Conservation (phyloP, 2,797 vertebrate species). For the Phataginus tetradactyla region DNA sequence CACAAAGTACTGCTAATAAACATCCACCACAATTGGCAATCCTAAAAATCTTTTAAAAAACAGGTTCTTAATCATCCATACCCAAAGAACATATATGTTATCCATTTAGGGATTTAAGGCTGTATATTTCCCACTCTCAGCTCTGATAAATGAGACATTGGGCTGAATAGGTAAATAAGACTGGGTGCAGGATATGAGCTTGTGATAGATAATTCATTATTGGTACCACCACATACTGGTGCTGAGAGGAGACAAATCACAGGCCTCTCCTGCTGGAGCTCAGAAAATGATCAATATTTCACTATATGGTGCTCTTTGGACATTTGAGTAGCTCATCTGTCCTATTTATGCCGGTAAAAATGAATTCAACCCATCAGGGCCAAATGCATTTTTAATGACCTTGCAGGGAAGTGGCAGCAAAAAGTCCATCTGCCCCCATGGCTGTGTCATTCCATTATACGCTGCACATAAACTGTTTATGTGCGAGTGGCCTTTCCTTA, state of each 20-base stretch:
- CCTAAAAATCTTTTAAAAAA: not conserved
- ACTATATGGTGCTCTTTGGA: conserved; percentile 84
- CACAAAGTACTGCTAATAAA: not conserved
- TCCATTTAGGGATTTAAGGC: conserved; percentile 68
- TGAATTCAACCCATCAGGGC: conserved; percentile 87
- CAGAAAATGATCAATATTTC: conserved; percentile 86
- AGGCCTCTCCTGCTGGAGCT: conserved; percentile 82
- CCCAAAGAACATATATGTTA: not conserved
- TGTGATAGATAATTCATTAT: conserved; percentile 83
- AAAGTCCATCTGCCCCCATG: conserved; percentile 67
- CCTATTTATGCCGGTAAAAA: conserved; percentile 88
- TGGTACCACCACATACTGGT: conserved; percentile 78
- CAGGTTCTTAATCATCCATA: not conserved
- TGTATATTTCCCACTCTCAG: conserved; percentile 24
- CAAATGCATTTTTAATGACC: conserved; percentile 88
- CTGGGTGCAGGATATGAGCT: conserved; percentile 70
- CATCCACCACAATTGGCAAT: not conserved
- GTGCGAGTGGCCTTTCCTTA: conserved; percentile 57
- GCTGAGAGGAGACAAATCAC: conserved; percentile 85
- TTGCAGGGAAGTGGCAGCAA: conserved; percentile 62
- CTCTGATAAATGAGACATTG: conserved; percentile 81
- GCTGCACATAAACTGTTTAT: conserved; percentile 65
- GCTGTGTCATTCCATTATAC: conserved; percentile 59
- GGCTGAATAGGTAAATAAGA: conserved; percentile 81
- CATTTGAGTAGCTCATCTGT: conserved; percentile 87